Evolutionary conservation across 2,113 vertebrate species (phyloP).

Genomic region (Triplophysa dalaica): DNA sequence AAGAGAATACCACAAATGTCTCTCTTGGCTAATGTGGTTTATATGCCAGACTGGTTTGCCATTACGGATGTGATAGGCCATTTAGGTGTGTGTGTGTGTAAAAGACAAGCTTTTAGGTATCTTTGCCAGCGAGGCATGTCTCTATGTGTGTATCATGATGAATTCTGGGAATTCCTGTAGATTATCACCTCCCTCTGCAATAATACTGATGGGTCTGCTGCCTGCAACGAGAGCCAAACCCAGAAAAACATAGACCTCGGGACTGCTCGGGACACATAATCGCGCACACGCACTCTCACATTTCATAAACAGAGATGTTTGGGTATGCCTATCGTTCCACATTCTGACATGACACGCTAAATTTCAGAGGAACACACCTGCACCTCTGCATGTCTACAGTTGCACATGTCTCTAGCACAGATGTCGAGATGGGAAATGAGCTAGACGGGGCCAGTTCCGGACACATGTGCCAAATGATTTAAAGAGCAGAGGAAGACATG

Average conservation of each 20-base stretch:
- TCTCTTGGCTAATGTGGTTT: conserved; percentile 51
- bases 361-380: conserved; percentile 19
- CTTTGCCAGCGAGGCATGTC: neutral
- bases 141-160: conserved; percentile 20
- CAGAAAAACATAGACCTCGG: neutral
- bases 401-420: neutral
- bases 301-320: neutral
- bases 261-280: neutral
- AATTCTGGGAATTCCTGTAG: conserved; percentile 39
- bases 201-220: conserved; percentile 18
- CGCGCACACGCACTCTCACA: neutral
- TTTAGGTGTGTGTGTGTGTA: conserved; percentile 7
- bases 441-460: conserved; percentile 11
- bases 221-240: conserved; percentile 8
- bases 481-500: neutral
- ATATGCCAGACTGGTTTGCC: conserved; percentile 42
- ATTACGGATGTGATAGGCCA: conserved; percentile 7
- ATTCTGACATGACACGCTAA: neutral
- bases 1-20: conserved; percentile 56
- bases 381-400: neutral
- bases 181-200: conserved; percentile 36
- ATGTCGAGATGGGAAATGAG: conserved; percentile 8
- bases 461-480: conserved; percentile 13
- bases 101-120: neutral
- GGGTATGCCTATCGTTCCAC: neutral